Conservation (phyloP, 2,888 invertebrate species). For the Metellina segmentata region DNA sequence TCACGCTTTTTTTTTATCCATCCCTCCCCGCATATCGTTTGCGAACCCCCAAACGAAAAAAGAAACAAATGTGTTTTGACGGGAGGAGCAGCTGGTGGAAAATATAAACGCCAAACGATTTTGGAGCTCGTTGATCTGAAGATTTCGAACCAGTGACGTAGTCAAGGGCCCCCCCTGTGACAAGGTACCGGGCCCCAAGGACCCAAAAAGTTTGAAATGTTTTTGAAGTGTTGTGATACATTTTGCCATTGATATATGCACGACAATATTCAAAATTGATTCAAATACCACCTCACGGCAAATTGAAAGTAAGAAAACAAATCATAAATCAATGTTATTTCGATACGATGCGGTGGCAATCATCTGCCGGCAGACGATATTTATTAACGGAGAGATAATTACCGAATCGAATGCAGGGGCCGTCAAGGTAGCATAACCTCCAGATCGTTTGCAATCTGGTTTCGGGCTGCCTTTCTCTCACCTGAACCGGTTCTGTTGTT, state of each 20-base stretch:
- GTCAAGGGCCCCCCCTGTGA: too few relatives aligned
- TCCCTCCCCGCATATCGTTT: neutral
- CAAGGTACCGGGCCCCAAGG: too few relatives aligned
- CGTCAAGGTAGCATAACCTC: constrained; percentile 47
- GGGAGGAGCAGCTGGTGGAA: neutral
- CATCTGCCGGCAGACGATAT: neutral
- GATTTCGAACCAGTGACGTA: too few relatives aligned
- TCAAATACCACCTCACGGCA: too few relatives aligned
- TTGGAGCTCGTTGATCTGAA: too few relatives aligned
- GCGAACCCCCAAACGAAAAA: neutral
- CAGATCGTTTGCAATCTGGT: constrained; percentile 61
- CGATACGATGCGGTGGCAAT: neutral
- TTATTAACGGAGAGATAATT: neutral
- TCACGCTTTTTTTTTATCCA: neutral
- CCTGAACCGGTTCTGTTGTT: constrained; percentile 73
- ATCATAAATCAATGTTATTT: too few relatives aligned
- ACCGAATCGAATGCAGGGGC: neutral
- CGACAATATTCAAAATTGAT: too few relatives aligned
- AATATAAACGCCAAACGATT: too few relatives aligned
- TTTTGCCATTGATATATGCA: too few relatives aligned
- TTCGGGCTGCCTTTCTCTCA: constrained; percentile 62
- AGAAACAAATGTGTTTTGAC: constrained; percentile 1
- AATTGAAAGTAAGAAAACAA: too few relatives aligned
- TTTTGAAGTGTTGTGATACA: too few relatives aligned
- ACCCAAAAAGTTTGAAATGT: too few relatives aligned